Conservation (phyloP, 1,140 invertebrate species). For the Apis cerana region DNA sequence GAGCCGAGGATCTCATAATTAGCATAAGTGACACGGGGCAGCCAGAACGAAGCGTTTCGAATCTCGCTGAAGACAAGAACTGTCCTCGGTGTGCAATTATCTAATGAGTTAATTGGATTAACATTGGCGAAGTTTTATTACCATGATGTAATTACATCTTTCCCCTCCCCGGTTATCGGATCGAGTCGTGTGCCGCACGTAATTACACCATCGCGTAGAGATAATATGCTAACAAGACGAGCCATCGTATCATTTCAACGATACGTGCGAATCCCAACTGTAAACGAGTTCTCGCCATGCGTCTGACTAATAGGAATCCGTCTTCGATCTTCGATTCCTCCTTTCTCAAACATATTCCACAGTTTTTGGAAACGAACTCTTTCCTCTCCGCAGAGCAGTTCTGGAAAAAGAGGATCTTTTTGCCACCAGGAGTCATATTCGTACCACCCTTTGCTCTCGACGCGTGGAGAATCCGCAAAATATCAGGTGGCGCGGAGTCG, state of each 20-base stretch:
- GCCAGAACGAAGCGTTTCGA: constrained; percentile 34
- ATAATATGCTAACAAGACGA: constrained; percentile 75
- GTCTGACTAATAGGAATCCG: constrained; percentile 53
- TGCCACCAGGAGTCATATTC: too few species aligned
- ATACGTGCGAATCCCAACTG: constrained; percentile 70
- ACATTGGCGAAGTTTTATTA: constrained; percentile 54
- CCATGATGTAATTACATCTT: constrained; percentile 42
- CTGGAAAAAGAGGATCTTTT: too few species aligned
- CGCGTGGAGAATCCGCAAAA: background rate
- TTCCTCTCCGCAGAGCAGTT: too few species aligned
- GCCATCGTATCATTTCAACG: constrained; percentile 65
- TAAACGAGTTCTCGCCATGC: constrained; percentile 64
- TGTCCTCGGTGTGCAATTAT: constrained; percentile 55
- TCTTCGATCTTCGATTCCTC: background rate
- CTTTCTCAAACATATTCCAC: too few species aligned
- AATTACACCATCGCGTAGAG: constrained; percentile 65
- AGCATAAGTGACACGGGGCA: constrained; percentile 12
- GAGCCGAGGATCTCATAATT: constrained; percentile 49
- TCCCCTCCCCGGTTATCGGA: constrained; percentile 62
- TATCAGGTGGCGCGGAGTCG: background rate
- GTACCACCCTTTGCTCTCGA: too few species aligned
- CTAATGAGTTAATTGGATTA: constrained; percentile 68
- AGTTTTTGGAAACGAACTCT: too few species aligned
- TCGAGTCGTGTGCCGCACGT: constrained; percentile 68
- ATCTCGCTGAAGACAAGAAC: constrained; percentile 41